Evolutionary conservation across 1,140 invertebrate species (phyloP).

Genomic region (Aethina tumida): DNA sequence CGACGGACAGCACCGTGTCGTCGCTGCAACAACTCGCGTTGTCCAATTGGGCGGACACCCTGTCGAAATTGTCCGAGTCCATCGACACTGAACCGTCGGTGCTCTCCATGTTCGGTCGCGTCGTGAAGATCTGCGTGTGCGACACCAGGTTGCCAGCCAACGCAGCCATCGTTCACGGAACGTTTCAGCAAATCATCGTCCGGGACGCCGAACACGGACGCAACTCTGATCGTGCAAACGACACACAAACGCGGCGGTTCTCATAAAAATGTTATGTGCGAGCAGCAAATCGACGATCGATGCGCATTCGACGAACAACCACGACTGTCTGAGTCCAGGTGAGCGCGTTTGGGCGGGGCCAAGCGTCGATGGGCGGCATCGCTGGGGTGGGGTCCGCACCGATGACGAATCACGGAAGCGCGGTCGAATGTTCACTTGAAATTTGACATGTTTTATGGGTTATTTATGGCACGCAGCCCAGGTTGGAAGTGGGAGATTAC

Average conservation of each 20-base stretch:
- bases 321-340: constrained; percentile 29
- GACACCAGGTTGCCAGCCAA: constrained; percentile 27
- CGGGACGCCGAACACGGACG: neutral
- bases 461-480: no score
- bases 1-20: constrained; percentile 55
- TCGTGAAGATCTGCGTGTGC: constrained; percentile 21
- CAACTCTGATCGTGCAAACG: constrained; percentile 5
- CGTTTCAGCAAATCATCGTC: constrained; percentile 3
- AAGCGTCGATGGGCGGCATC: constrained; percentile 10
- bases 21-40: constrained; percentile 52
- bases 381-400: constrained; percentile 7
- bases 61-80: constrained; percentile 31
- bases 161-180: constrained; percentile 27
- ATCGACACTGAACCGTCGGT: constrained; percentile 32
- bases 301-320: constrained; percentile 28
- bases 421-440: constrained; percentile 16
- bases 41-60: constrained; percentile 26
- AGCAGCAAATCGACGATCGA: constrained; percentile 18
- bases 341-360: constrained; percentile 26
- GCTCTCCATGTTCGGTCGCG: constrained; percentile 27
- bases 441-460: constrained; percentile 23
- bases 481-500: constrained; percentile 20
- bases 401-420: constrained; percentile 19
- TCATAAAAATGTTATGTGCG: neutral
- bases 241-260: neutral